Evolutionary conservation across 2,113 vertebrate genomes (phyloP).

Genomic region (Oryzias curvinotus): DNA sequence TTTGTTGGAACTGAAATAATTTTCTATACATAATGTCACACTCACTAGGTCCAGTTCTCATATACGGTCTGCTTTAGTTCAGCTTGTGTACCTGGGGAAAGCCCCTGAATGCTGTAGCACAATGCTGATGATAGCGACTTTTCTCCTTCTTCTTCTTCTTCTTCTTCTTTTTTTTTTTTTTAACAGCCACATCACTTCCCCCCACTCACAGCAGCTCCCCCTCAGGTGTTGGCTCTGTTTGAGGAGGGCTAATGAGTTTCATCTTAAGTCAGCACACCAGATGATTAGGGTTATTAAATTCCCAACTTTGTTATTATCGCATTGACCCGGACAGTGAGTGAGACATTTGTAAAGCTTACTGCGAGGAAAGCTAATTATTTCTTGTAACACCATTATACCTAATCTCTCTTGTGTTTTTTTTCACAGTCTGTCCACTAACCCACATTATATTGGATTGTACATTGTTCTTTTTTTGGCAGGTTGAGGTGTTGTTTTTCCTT

Average conservation of each 20-base stretch:
- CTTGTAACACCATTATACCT: slow-evolving; percentile 3
- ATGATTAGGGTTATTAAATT: slow-evolving; percentile 53
- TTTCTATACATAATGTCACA: no score
- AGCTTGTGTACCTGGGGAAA: no score
- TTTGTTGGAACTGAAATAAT: no score
- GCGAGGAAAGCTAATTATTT: neutral
- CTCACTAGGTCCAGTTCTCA: no score
- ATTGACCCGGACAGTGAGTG: slow-evolving; percentile 20
- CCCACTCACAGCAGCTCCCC: slow-evolving; percentile 17
- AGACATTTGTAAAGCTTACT: slow-evolving; percentile 43
- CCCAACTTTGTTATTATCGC: slow-evolving; percentile 37
- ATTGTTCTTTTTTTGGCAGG: no score
- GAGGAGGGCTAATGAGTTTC: slow-evolving; percentile 51
- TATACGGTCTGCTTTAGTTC: no score
- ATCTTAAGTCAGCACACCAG: slow-evolving; percentile 51
- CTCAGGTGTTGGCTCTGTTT: slow-evolving; percentile 43
- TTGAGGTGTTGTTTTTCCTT: no score
- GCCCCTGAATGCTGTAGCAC: no score
- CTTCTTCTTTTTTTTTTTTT: no score
- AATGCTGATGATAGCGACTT: no score
- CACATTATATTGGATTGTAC: neutral
- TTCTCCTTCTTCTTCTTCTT: no score
- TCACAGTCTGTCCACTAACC: neutral
- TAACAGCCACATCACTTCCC: slow-evolving; percentile 21
- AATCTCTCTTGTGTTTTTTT: neutral